A percentile compares a stretch with the other conserved stretches of the same genome.
phyloP scores from a whole-genome alignment of 2,797 vertebrate genomes.

The Periophthalmus magnuspinnatus region DNA sequence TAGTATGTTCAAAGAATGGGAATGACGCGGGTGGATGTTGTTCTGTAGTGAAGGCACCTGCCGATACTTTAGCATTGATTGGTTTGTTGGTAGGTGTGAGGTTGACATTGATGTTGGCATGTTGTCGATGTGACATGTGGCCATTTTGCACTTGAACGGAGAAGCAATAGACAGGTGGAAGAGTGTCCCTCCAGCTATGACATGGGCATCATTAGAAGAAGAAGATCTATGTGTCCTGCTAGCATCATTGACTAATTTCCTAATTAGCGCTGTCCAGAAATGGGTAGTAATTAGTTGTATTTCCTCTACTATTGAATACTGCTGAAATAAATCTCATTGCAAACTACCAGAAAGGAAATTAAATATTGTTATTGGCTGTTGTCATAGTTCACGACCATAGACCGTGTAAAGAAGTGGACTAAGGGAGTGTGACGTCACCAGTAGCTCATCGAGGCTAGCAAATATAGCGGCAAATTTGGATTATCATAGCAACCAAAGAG shows the following conservation, averaged over 20 bases:
- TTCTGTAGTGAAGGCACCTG: background rate
- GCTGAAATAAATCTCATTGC: background rate
- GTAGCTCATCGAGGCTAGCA: too few species aligned
- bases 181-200: background rate
- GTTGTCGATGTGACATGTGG: conserved; percentile 5
- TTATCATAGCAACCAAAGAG: too few species aligned
- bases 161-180: background rate
- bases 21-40: background rate
- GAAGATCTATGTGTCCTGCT: background rate
- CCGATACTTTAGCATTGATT: conserved; percentile 2
- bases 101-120: conserved; percentile 1
- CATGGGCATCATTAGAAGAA: background rate
- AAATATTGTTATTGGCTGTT: too few species aligned
- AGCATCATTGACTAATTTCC: background rate
- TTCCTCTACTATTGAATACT: background rate
- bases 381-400: too few species aligned
- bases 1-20: background rate
- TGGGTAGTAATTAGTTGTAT: background rate
- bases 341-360: background rate
- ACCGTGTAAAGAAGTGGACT: too few species aligned
- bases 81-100: background rate
- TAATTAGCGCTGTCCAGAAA: background rate
- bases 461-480: too few species aligned
- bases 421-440: too few species aligned
- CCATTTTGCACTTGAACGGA: background rate